phyloP scores from a whole-genome alignment of 2,797 vertebrate genomes.

The Acrossocheilus fasciatus region DNA sequence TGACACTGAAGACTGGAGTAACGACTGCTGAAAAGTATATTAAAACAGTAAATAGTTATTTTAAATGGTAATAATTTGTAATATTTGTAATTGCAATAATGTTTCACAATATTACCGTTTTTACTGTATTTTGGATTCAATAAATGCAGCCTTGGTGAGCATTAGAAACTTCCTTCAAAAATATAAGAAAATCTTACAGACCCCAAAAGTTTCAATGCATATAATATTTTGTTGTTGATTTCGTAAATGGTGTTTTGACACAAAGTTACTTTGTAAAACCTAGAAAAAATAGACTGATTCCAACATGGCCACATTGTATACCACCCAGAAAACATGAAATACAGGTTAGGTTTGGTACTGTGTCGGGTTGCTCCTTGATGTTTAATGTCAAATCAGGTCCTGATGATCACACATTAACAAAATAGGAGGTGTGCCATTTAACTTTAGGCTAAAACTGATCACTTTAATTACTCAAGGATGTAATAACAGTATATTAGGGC shows the following conservation, averaged over 20 bases:
- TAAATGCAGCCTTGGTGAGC: neutral
- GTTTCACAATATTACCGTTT: neutral
- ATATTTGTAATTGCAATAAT: too few relatives aligned
- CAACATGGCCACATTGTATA: neutral
- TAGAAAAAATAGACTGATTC: neutral
- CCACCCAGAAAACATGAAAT: conserved; percentile 15
- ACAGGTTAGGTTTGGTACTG: conserved; percentile 1
- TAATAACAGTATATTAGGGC: neutral
- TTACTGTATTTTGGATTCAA: neutral
- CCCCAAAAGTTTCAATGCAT: neutral
- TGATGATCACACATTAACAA: neutral
- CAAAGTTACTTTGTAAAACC: neutral
- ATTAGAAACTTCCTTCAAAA: neutral
- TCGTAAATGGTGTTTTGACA: neutral
- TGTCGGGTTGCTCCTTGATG: neutral
- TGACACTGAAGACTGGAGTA: neutral
- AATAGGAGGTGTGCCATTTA: neutral
- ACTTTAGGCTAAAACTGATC: neutral
- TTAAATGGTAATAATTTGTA: neutral
- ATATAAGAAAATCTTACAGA: neutral
- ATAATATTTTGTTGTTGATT: neutral
- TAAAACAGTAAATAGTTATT: neutral
- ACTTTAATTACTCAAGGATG: neutral
- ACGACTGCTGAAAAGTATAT: neutral
- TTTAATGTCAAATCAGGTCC: neutral